Conservation (phyloP, 2,113 vertebrate species). For the Holacanthus passer region DNA sequence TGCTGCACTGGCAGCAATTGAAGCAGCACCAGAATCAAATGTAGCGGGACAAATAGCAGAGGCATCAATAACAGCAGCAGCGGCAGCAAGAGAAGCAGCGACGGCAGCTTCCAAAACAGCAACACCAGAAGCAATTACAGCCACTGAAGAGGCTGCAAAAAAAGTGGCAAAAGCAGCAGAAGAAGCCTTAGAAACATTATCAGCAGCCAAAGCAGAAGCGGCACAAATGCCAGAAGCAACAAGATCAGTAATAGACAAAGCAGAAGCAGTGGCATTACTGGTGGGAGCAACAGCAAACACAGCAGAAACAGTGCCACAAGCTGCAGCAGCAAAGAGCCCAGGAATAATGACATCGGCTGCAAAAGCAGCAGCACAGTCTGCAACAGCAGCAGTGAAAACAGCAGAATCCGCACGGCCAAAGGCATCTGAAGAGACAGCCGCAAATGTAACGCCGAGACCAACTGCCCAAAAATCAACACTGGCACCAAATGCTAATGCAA, state of each 20-base stretch:
- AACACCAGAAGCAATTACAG: background rate
- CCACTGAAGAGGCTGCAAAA: background rate
- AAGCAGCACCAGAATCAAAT: background rate
- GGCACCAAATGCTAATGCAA: background rate
- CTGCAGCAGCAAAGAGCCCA: background rate
- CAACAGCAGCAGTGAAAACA: background rate
- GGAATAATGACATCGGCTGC: background rate
- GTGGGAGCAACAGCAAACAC: conserved; percentile 16
- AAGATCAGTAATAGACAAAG: background rate
- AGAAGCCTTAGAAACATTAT: background rate
- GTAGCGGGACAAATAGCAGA: background rate
- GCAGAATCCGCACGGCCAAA: background rate
- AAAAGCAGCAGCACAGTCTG: background rate
- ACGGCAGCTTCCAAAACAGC: background rate
- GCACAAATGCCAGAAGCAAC: background rate
- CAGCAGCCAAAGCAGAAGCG: background rate
- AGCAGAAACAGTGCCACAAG: background rate
- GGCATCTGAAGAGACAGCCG: background rate
- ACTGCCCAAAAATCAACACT: too few relatives aligned
- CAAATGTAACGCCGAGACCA: background rate
- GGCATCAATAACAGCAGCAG: background rate
- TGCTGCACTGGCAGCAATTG: background rate
- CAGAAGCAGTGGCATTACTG: conserved; percentile 3
- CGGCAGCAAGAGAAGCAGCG: conserved; percentile 14
- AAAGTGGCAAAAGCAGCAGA: background rate